Percentiles rank a stretch among this genome's conserved stretches.
phyloP scores from a whole-genome alignment of 2,113 vertebrate species.

The Hirundichthys speculiger region DNA sequence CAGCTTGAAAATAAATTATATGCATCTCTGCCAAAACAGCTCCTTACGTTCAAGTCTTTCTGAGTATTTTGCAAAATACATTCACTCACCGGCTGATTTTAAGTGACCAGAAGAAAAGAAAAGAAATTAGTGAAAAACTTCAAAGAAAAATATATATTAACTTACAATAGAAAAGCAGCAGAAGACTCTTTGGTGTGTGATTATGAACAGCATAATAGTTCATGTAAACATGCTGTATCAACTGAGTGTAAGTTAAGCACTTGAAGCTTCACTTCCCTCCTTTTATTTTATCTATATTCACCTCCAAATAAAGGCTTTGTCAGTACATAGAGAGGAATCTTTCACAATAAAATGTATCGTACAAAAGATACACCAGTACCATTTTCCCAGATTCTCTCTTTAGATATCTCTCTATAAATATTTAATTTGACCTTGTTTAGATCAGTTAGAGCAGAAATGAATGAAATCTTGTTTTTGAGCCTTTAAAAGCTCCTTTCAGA shows the following conservation, averaged over 20 bases:
- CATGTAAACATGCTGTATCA: constrained; percentile 61
- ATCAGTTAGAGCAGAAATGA: background rate
- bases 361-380: constrained; percentile 43
- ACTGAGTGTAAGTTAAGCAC: constrained; percentile 57
- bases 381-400: constrained; percentile 25
- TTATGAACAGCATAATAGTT: constrained; percentile 30
- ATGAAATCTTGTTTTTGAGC: constrained; percentile 20
- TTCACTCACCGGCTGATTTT: constrained; percentile 76
- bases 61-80: constrained; percentile 82
- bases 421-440: background rate
- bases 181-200: constrained; percentile 32
- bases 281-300: constrained; percentile 84
- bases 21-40: constrained; percentile 68
- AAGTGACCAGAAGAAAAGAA: constrained; percentile 45
- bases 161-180: constrained; percentile 32
- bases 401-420: constrained; percentile 33
- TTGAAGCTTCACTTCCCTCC: constrained; percentile 59
- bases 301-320: constrained; percentile 84
- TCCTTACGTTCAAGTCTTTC: constrained; percentile 79
- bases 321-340: constrained; percentile 76
- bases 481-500: constrained; percentile 78
- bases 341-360: constrained; percentile 81
- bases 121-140: constrained; percentile 17
- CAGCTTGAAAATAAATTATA: constrained; percentile 82
- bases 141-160: background rate